phyloP scores from a whole-genome alignment of 2,797 vertebrate species.

The Protonibea diacanthus region DNA sequence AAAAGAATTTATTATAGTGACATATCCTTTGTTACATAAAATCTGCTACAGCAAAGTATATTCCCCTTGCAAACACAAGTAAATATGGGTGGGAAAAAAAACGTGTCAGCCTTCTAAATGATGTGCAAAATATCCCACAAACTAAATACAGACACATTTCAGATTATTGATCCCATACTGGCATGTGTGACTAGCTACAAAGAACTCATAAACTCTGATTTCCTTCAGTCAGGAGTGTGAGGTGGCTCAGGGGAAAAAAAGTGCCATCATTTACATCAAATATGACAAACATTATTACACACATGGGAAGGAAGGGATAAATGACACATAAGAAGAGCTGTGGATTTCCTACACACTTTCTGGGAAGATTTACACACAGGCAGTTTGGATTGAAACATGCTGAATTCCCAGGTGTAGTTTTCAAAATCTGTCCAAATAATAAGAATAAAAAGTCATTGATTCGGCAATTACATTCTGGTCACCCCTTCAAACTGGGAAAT shows the following conservation, averaged over 20 bases:
- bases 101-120: constrained; percentile 87
- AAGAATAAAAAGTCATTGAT: constrained; percentile 10
- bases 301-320: constrained; percentile 49
- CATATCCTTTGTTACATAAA: constrained; percentile 95
- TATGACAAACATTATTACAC: constrained; percentile 76
- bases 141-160: constrained; percentile 88
- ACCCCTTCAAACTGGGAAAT: constrained; percentile 38
- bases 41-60: constrained; percentile 96
- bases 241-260: constrained; percentile 80
- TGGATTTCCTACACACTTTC: constrained; percentile 67
- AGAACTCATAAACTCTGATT: constrained; percentile 75
- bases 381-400: constrained; percentile 75
- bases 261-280: constrained; percentile 82
- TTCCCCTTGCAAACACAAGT: constrained; percentile 92
- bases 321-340: constrained; percentile 63
- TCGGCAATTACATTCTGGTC: constrained; percentile 57
- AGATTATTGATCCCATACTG: constrained; percentile 85
- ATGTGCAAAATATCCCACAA: constrained; percentile 92
- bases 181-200: constrained; percentile 78
- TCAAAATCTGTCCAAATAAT: constrained; percentile 44
- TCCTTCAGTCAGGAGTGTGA: constrained; percentile 80
- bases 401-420: constrained; percentile 78
- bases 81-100: constrained; percentile 88
- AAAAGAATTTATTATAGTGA: constrained; percentile 96
- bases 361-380: constrained; percentile 68